Base-by-base conservation (phyloP, 2,797 vertebrate species). In the Manis crassicaudata region DNA sequence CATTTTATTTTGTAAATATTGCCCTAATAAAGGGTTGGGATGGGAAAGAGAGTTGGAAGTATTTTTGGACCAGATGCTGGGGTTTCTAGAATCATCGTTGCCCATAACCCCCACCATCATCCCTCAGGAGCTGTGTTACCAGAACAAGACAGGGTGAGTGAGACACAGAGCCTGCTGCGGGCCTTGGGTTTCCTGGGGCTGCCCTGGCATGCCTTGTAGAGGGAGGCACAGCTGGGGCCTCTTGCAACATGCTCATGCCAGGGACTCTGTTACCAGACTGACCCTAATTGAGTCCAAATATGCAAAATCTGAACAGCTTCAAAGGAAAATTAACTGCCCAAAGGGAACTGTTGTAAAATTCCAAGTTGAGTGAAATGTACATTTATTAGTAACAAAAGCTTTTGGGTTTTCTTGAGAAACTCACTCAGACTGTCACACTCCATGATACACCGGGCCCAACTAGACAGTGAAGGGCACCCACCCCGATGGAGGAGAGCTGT, bases 401-500 rank as follows among this genome's bases (percentile, higher is more conserved):
- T 56, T 25, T 7, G 37, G 56, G 46, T 56, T 81, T 62, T 81
- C 27, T 73, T 73, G 37, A 43, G n/a, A 56, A 72, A 52, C 43
- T 35, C 10, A 54, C 43, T 43, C 43, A 20, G 29, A 7, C 58
- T 43, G 46, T n/a, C 29, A 25, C 20, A 25, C 60, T 67, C 10
- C 56, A 1, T 56, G n/a, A 43, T 32, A 67, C 58, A 3, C 35
- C 6, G 9, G 56, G 29, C 27, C 56, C 46, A 12, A 0, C 2
- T 23, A n/a, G n/a, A 27, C 2, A 0, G 43, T 21, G 65, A 72
- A 21, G 0, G 9, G 37, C 37, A 25, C 35, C 46, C 25, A 16
- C 50, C 37, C 27, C 2, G 0, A 3, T 10, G 12, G 16, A 7
- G 37, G 3, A 10, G 46, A 85, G 11, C 52, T 1, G 0, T 9